A percentile compares a stretch with the other conserved stretches of the same genome.
These are phyloP conservation scores for Melinopterus prodromus DNA, from an alignment of 2,888 invertebrate genomes.

Conservation along the genomic window DNA sequence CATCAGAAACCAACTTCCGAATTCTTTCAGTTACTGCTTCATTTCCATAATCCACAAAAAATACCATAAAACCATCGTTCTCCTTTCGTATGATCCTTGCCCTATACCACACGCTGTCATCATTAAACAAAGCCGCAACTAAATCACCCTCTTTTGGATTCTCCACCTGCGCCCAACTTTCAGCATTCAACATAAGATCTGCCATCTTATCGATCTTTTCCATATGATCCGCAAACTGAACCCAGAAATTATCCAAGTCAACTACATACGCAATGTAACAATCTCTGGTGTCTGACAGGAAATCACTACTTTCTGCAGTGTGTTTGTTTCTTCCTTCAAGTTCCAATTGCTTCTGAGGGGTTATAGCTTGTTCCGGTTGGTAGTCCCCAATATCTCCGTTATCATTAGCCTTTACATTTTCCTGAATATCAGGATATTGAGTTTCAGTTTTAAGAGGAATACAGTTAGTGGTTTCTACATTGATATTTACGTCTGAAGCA, in stretches of 20 bases:
- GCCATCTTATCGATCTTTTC: constrained; percentile 66
- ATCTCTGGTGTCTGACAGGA: constrained; percentile 56
- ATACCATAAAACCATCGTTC: constrained; percentile 64
- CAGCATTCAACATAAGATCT: constrained; percentile 66
- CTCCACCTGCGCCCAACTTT: constrained; percentile 29
- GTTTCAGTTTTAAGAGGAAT: background rate
- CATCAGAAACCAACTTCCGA: constrained; percentile 63
- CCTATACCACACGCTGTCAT: constrained; percentile 69
- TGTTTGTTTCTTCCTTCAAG: no score
- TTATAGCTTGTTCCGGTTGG: no score
- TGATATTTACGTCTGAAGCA: background rate
- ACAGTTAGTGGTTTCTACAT: background rate
- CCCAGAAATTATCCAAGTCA: constrained; percentile 74
- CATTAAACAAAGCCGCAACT: constrained; percentile 63
- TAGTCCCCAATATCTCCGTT: no score
- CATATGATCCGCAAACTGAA: constrained; percentile 64
- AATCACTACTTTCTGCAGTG: background rate
- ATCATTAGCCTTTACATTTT: no score
- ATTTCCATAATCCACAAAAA: constrained; percentile 71
- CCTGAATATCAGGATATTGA: background rate
- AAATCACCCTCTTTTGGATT: constrained; percentile 60
- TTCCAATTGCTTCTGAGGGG: no score
- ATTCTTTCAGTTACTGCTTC: constrained; percentile 65
- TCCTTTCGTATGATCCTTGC: constrained; percentile 64
- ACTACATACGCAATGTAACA: constrained; percentile 73